Evolutionary conservation across 2,797 vertebrate species (phyloP), one percentile per base, ranked within the genome.

Genomic region (Lepilemur ruficaudatus): DNA sequence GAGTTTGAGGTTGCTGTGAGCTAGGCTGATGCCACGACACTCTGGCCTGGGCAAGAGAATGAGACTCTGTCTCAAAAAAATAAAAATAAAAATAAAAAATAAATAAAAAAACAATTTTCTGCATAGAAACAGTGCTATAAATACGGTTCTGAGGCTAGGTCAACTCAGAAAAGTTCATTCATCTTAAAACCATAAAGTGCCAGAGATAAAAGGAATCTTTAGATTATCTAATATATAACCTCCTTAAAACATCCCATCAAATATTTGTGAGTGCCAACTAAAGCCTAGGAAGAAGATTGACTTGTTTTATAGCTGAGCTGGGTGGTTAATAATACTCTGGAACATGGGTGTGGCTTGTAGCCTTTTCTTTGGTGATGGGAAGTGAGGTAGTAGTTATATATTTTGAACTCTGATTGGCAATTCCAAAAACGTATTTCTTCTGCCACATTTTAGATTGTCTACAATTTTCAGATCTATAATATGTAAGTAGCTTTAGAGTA

Each of bases 391-490:
- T 87, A 55, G 59, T 81, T 82, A 94, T 73, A 81, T 85, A 90
- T 85, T 85, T 91, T 94, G 46, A 92, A 89, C 43, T 41, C 67
- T 65, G n/a, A 57, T 78, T 76, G 65, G 41, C 52, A 89, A 20
- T 87, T 89, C 65, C 28, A 69, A 78, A 93, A 78, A 57, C 30
- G 18, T 32, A 85, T 50, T n/a, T 96, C 8, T 91, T 83, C 35
- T 75, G 38, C 14, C 43, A 59, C 18, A 18, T 86, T 93, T 32
- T 89, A 72, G 52, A 67, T 86, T 63, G 61, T 84, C 50, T 87
- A 30, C 65, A 41, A 32, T 72, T 96, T 95, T 95, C 63, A 43
- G 38, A 82, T 90, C 76, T 86, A 73, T 50, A 75, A 79, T 35
- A 4, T 61, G 1, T 83, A 83, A 92, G n/a, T 72, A 91, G 48